Conservation (phyloP, 2,113 vertebrate species). For the Colius striatus region DNA sequence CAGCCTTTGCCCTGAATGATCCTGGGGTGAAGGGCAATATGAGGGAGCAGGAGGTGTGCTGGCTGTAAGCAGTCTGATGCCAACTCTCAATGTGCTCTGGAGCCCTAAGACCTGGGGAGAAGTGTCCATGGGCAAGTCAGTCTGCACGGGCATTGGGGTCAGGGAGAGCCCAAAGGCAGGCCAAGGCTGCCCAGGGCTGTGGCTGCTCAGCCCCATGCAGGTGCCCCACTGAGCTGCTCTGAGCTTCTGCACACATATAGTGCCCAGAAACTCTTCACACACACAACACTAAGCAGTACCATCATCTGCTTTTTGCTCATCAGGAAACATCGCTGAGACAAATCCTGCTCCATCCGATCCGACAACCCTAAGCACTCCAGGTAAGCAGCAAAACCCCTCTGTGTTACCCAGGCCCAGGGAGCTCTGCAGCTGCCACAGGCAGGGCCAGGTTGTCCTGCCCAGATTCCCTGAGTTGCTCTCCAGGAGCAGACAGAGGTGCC, state of each 20-base stretch:
- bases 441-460: no score
- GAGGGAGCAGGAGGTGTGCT: background rate
- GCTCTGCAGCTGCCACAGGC: no score
- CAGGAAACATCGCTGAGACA: no score
- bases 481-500: no score
- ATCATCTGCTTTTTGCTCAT: no score
- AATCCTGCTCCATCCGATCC: no score
- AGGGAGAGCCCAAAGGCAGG: background rate
- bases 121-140: no score
- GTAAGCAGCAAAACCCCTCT: no score
- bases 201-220: background rate
- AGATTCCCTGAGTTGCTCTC: background rate
- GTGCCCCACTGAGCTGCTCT: accelerated
- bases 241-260: background rate
- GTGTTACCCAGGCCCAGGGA: no score
- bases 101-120: no score
- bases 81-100: background rate
- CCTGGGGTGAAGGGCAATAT: background rate
- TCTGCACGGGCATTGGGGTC: background rate
- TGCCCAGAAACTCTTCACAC: accelerated
- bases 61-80: background rate
- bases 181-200: background rate
- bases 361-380: no score
- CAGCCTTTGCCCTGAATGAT: background rate
- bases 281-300: no score